A percentile compares a stretch with the other conserved stretches of the same genome.
phyloP scores from a whole-genome alignment of 1,140 invertebrate genomes.

The Tetraneura akinire region DNA sequence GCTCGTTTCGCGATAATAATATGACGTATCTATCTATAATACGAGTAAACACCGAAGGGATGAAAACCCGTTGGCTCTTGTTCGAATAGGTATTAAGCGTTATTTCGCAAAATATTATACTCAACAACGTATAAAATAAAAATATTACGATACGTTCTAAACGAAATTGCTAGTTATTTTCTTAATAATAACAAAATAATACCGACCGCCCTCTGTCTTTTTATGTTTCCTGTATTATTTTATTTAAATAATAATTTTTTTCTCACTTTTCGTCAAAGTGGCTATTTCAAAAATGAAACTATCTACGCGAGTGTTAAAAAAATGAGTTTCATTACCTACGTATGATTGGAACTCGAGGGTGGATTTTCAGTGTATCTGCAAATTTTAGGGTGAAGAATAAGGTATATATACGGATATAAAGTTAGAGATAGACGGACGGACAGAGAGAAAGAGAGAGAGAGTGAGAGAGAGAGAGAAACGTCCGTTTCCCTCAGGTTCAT shows the following conservation, averaged over 20 bases:
- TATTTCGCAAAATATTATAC: neutral
- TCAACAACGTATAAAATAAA: neutral
- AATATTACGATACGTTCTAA: neutral
- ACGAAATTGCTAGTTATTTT: slow-evolving; percentile 27
- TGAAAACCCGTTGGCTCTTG: no score
- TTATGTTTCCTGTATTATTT: slow-evolving; percentile 18
- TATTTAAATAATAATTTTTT: slow-evolving; percentile 44
- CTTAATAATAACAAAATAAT: slow-evolving; percentile 28
- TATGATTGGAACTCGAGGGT: slow-evolving; percentile 26
- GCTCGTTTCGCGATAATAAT: no score
- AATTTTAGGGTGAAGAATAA: slow-evolving; percentile 29
- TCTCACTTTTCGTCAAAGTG: slow-evolving; percentile 33
- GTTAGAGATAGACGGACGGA: no score
- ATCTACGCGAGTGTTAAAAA: slow-evolving; percentile 32
- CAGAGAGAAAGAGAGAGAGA: neutral
- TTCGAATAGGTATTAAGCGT: no score
- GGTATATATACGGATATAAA: neutral
- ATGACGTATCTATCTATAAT: no score
- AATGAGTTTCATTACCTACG: slow-evolving; percentile 36
- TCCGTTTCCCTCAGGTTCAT: slow-evolving; percentile 39
- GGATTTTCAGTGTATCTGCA: neutral
- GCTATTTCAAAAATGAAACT: slow-evolving; percentile 38
- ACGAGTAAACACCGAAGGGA: no score
- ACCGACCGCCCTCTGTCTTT: slow-evolving; percentile 24
- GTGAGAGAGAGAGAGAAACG: neutral